Conservation (phyloP, 2,113 vertebrate genomes). For the Aramus guarauna region DNA sequence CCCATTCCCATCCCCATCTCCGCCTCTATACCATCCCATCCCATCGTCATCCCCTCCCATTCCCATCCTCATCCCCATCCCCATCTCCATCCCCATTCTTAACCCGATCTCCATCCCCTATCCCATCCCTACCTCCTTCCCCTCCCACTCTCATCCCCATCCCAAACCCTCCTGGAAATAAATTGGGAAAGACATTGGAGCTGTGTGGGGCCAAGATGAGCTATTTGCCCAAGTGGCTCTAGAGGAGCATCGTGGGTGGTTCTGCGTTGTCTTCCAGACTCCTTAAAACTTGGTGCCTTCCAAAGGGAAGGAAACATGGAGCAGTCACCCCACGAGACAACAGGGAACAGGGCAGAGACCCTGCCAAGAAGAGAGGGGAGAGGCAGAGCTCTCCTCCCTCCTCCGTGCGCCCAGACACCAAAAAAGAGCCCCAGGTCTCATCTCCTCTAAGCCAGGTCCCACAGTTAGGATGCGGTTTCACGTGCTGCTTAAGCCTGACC, state of each 20-base stretch:
- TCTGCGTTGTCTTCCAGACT: background rate
- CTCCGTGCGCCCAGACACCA: background rate
- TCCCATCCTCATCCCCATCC: too few relatives aligned
- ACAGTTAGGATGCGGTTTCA: background rate
- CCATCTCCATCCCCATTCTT: background rate
- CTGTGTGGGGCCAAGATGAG: background rate
- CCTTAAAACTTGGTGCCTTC: background rate
- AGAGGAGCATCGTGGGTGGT: fast-evolving
- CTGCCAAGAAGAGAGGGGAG: too few relatives aligned
- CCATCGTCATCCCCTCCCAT: too few relatives aligned
- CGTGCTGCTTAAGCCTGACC: background rate
- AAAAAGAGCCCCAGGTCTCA: background rate
- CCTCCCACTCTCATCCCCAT: background rate
- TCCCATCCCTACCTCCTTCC: too few relatives aligned
- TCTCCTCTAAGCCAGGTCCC: background rate
- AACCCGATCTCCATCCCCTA: background rate
- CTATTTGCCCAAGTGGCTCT: too few relatives aligned
- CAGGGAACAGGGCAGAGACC: background rate
- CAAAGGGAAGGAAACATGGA: background rate
- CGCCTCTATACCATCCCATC: too few relatives aligned
- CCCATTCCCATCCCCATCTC: too few relatives aligned
- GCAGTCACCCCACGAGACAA: too few relatives aligned
- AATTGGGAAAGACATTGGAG: background rate
- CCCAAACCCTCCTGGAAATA: background rate
- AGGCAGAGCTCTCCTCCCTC: background rate